phyloP scores from a whole-genome alignment of 2,113 vertebrate genomes.

The Paracanthobrama guichenoti region DNA sequence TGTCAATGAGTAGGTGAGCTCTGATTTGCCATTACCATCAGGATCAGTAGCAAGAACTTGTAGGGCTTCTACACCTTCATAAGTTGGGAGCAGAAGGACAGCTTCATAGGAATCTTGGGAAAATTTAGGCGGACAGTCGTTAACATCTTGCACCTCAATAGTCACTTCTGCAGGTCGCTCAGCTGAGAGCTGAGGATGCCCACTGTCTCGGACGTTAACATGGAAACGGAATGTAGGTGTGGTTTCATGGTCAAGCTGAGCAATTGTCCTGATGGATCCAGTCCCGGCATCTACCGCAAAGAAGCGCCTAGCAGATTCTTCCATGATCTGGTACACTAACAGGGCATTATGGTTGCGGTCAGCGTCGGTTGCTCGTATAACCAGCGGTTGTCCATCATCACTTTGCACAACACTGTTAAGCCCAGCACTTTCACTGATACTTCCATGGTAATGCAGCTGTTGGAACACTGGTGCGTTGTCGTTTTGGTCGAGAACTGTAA shows the following conservation, averaged over 20 bases:
- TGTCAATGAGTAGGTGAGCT: slow-evolving; percentile 85
- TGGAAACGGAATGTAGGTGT: slow-evolving; percentile 89
- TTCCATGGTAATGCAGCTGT: slow-evolving; percentile 84
- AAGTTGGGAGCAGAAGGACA: slow-evolving; percentile 89
- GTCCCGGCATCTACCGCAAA: slow-evolving; percentile 95
- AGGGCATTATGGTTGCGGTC: slow-evolving; percentile 93
- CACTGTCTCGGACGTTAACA: slow-evolving; percentile 91
- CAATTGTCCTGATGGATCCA: slow-evolving; percentile 92
- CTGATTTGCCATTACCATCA: slow-evolving; percentile 84
- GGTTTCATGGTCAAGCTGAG: slow-evolving; percentile 90
- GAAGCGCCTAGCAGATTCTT: slow-evolving; percentile 90
- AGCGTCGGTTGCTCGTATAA: slow-evolving; percentile 89
- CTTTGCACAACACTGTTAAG: slow-evolving; percentile 88
- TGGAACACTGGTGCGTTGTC: slow-evolving; percentile 92
- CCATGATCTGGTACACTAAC: slow-evolving; percentile 93
- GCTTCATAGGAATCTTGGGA: slow-evolving; percentile 88
- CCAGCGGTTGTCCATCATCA: slow-evolving; percentile 79
- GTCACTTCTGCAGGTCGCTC: slow-evolving; percentile 90
- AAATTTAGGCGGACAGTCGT: slow-evolving; percentile 92
- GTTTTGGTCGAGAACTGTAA: slow-evolving; percentile 92
- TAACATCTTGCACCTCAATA: slow-evolving; percentile 90
- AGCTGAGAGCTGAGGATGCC: slow-evolving; percentile 88
- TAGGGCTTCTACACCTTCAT: slow-evolving; percentile 89
- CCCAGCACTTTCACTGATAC: slow-evolving; percentile 90
- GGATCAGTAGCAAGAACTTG: slow-evolving; percentile 89